These are phyloP conservation scores for Cremastinae sp. DNA, from an alignment of 2,888 invertebrate species.

Conservation along the genomic window DNA sequence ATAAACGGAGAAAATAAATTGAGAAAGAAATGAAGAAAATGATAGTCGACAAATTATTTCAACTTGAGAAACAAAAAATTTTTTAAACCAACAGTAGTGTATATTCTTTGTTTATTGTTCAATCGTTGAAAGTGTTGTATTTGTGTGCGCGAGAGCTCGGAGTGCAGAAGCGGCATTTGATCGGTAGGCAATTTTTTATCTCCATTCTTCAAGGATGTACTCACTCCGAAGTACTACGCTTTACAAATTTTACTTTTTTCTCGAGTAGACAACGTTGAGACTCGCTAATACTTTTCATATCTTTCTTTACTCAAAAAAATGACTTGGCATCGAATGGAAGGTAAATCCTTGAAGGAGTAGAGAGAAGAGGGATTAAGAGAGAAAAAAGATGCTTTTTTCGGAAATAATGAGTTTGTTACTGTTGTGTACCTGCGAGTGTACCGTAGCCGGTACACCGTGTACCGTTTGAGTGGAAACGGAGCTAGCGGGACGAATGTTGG, in stretches of 20 bases:
- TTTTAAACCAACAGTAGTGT: constrained; percentile 14
- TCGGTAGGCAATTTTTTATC: constrained; percentile 5
- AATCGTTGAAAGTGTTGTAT: background rate
- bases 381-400: constrained; percentile 5
- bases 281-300: background rate
- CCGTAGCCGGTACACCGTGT: constrained; percentile 79
- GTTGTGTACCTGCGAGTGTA: constrained; percentile 75
- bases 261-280: background rate
- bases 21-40: constrained; percentile 14
- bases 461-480: constrained; percentile 93
- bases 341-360: constrained; percentile 20
- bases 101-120: constrained; percentile 6
- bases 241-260: background rate
- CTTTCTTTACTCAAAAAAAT: background rate
- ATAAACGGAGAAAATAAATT: constrained; percentile 27
- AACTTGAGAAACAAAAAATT: constrained; percentile 16
- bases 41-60: constrained; percentile 6
- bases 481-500: constrained; percentile 87
- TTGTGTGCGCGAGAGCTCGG: constrained; percentile 21
- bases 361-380: background rate
- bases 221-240: background rate
- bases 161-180: constrained; percentile 27
- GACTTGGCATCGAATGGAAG: background rate
- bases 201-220: constrained; percentile 19
- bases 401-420: constrained; percentile 44